Evolutionary conservation across 2,797 vertebrate genomes (phyloP).

Genomic region (Moxostoma hubbsi): DNA sequence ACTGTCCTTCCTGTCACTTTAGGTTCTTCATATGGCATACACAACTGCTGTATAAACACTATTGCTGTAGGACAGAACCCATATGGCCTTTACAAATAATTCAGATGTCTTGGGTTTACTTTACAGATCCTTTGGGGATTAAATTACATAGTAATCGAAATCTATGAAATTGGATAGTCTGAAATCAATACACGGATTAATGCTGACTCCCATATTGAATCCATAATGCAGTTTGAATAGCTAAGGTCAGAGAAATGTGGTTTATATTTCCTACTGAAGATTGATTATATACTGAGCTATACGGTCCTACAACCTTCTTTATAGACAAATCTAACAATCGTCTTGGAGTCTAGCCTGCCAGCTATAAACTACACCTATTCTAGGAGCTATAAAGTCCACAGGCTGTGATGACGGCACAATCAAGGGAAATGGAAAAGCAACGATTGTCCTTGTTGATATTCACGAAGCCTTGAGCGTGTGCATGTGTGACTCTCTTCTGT

Average conservation of each 20-base stretch:
- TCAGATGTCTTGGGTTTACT: constrained; percentile 1
- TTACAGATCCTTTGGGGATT: constrained; percentile 5
- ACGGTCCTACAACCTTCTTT: neutral
- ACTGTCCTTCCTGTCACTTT: too few species aligned
- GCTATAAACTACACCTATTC: neutral
- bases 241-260: constrained; percentile 6
- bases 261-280: constrained; percentile 10
- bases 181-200: constrained; percentile 26
- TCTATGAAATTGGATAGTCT: constrained; percentile 16
- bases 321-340: neutral
- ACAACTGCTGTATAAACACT: neutral
- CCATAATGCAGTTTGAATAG: neutral
- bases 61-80: neutral
- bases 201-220: neutral
- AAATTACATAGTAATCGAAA: constrained; percentile 14
- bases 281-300: neutral
- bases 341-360: neutral
- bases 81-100: constrained; percentile 10
- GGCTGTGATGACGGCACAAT: neutral
- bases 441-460: constrained; percentile 30
- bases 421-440: neutral
- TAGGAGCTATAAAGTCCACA: neutral
- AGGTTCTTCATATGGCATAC: too few species aligned
- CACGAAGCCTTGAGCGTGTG: neutral
- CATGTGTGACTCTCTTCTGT: constrained; percentile 24